phyloP scores from a whole-genome alignment of 2,888 invertebrate genomes.

The Allygus modestus region DNA sequence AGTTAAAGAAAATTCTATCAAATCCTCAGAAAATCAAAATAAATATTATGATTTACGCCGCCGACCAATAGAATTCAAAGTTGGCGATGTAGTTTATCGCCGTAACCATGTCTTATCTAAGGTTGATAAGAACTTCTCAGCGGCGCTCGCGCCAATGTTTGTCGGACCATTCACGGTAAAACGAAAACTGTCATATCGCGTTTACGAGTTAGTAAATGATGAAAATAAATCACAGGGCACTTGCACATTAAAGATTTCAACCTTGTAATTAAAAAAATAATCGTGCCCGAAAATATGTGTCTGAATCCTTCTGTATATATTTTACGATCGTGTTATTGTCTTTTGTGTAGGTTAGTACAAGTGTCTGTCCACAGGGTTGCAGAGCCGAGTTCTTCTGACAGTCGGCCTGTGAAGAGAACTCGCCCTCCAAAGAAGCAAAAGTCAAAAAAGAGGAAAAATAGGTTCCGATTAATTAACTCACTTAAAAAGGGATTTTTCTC shows the following conservation, averaged over 20 bases:
- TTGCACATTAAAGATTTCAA: background rate
- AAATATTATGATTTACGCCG: too few species aligned
- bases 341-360: background rate
- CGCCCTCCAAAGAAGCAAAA: background rate
- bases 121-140: background rate
- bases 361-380: background rate
- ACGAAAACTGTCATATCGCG: background rate
- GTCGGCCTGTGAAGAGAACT: background rate
- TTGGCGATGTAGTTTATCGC: background rate
- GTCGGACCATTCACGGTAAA: background rate
- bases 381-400: background rate
- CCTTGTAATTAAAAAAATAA: background rate
- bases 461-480: background rate
- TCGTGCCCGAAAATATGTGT: background rate
- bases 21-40: background rate
- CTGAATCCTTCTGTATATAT: background rate
- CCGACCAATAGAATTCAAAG: background rate
- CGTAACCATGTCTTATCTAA: background rate
- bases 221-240: background rate
- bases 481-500: background rate
- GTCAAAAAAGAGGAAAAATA: background rate
- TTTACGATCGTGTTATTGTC: background rate
- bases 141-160: background rate
- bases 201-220: background rate
- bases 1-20: background rate